Percentiles rank a stretch among this genome's conserved stretches.
Conservation (phyloP, 2,888 invertebrate genomes). For the Machimus atricapillus region DNA sequence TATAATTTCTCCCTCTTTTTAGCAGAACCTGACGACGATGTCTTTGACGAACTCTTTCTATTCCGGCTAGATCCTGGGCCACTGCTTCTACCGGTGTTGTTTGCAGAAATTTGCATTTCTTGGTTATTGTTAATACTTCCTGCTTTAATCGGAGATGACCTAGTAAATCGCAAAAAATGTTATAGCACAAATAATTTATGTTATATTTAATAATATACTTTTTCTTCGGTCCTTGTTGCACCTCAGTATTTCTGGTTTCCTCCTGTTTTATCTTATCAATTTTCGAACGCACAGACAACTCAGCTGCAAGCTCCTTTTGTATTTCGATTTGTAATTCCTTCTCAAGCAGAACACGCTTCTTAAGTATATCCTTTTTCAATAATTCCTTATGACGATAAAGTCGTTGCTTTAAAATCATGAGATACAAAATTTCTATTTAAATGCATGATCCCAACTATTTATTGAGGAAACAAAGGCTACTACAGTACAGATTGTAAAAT, state of each 20-base stretch:
- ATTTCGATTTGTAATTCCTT: constrained; percentile 90
- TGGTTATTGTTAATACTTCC: constrained; percentile 36
- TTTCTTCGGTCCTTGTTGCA: constrained; percentile 29
- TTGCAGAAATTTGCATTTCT: constrained; percentile 4
- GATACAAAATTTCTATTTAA: constrained; percentile 45
- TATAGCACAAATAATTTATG: neutral
- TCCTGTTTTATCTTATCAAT: constrained; percentile 62
- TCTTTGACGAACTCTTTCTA: constrained; percentile 42
- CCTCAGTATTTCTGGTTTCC: constrained; percentile 38
- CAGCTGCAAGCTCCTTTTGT: constrained; percentile 79
- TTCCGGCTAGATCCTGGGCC: constrained; percentile 52
- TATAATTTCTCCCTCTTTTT: constrained; percentile 81
- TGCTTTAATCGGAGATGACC: constrained; percentile 37
- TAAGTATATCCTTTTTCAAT: constrained; percentile 91
- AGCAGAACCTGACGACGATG: constrained; percentile 48
- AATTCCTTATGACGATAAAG: constrained; percentile 89
- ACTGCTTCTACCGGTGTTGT: constrained; percentile 47
- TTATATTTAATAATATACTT: constrained; percentile 23
- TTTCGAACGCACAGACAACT: constrained; percentile 74
- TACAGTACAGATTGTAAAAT: constrained; percentile 23
- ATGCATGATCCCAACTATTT: constrained; percentile 44
- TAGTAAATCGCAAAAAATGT: neutral
- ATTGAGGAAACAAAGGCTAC: constrained; percentile 15
- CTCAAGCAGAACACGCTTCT: constrained; percentile 87
- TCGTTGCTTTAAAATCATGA: constrained; percentile 70